A percentile compares a stretch with the other conserved stretches of the same genome.
These are phyloP conservation scores for Matsumyia berberina DNA, from an alignment of 2,888 invertebrate species.

Conservation along the genomic window DNA sequence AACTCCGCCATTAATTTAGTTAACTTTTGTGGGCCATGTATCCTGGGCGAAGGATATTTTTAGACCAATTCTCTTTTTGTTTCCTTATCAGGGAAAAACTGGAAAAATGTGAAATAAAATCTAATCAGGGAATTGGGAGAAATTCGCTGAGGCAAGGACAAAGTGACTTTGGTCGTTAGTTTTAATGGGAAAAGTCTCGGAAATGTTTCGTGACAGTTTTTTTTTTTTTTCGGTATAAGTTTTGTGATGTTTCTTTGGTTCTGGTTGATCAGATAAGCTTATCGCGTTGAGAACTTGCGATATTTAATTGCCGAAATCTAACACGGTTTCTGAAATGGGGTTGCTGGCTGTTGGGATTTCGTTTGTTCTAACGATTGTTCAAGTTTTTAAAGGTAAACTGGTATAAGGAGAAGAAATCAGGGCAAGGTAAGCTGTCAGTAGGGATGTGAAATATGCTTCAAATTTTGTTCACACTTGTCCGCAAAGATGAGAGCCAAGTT, in stretches of 20 bases:
- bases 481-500: too few species aligned
- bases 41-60: conserved; percentile 40
- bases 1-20: conserved; percentile 27
- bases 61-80: neutral
- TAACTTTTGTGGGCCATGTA: conserved; percentile 31
- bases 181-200: conserved; percentile 48
- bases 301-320: neutral
- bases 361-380: too few species aligned
- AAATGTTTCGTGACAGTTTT: conserved; percentile 34
- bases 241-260: conserved; percentile 1
- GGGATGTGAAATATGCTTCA: too few species aligned
- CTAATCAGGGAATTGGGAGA: conserved; percentile 30
- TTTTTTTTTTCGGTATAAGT: neutral
- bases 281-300: conserved; percentile 16
- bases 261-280: neutral
- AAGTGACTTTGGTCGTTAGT: conserved; percentile 37
- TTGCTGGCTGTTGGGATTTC: neutral
- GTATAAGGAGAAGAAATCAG: too few species aligned
- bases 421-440: too few species aligned
- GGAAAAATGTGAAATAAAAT: conserved; percentile 19
- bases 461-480: too few species aligned
- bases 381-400: too few species aligned
- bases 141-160: conserved; percentile 29
- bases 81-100: conserved; percentile 4
- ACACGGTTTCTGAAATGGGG: neutral